Evolutionary conservation across 2,888 invertebrate genomes (phyloP), one percentile per base, ranked within the genome.

Genomic region (Drosophila emarginata): DNA sequence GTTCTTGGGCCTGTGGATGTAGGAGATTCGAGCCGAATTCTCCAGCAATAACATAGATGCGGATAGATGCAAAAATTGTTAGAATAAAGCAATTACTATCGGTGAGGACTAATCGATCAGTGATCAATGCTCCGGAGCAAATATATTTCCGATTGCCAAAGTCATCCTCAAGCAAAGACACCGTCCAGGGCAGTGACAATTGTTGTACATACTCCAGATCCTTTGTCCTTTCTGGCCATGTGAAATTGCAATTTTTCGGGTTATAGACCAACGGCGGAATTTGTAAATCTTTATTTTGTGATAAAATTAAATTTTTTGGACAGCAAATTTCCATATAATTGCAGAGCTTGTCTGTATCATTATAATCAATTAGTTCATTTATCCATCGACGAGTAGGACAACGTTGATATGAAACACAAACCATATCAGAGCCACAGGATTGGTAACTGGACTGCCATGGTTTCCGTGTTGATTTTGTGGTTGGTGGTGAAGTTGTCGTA

Each of bases 341-440:
- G 32, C 54, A 54, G 12, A 12, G 18, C 18, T 18, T 54, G 12
- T 54, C 54, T 6, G 54, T 54, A 11, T 54, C 54, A 18, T 54
- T 54, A 12, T 36, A 54, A n/a, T 54, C 54, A 1, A 54, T 36
- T 11, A 28, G 54, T 18, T 36, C 18, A 15, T 18, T n/a, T 6
- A 15, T 18, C 32, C 54, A 28, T 32, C 26, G 54, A 2, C 18
- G 28, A 18, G 26, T 18, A 5, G 28, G 28, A 36, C 54, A 54
- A 11, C 54, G 54, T 36, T 54, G 54, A 36, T 54, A 54, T 11
- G 54, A 32, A 28, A 54, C 54, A 54, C 54, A 54, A 18, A 18
- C 7, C 32, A 36, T 54, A 15, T 15, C 5, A 28, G 54, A 18
- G 14, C 54, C 54, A n/a, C 54, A 54, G 6, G 18, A 3, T 4